Evolutionary conservation across 2,113 vertebrate species (phyloP).

Genomic region (Marcusenius ussheri): DNA sequence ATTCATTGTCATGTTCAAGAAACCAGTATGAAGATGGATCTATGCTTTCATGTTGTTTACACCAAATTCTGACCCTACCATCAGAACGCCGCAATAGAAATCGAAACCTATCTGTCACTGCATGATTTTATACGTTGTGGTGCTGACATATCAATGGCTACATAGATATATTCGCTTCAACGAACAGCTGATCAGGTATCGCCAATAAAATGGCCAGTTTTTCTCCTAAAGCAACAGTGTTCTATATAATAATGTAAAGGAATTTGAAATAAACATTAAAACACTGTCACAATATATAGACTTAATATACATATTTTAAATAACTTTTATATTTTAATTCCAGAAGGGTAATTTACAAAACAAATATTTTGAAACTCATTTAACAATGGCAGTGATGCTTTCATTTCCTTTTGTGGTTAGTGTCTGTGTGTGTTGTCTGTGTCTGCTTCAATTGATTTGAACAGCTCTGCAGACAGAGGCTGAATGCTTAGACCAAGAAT

Average conservation of each 20-base stretch:
- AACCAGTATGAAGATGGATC: not conserved
- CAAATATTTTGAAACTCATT: conserved; percentile 69
- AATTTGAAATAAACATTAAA: not conserved
- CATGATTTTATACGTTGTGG: not conserved
- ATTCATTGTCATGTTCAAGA: not conserved
- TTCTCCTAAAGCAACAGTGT: not conserved
- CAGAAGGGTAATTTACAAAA: conserved; percentile 73
- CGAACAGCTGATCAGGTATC: not conserved
- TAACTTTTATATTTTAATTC: conserved; percentile 75
- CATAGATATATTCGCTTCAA: not conserved
- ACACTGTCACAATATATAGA: not conserved
- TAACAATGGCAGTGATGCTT: conserved; percentile 61
- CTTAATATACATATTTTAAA: conserved; percentile 56
- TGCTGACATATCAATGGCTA: not conserved
- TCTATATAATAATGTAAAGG: not conserved
- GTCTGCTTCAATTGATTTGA: conserved; percentile 78
- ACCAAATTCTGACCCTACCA: not conserved
- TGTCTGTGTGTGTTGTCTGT: conserved; percentile 71
- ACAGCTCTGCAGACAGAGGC: conserved; percentile 74
- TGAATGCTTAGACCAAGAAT: conserved; percentile 80
- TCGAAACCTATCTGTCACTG: not conserved
- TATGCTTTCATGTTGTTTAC: not conserved
- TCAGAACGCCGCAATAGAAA: not conserved
- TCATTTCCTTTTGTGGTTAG: conserved; percentile 66
- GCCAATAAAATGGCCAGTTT: not conserved